Evolutionary conservation across 2,888 invertebrate genomes (phyloP), one percentile per base, ranked within the genome.

Genomic region (Lymantria dispar): DNA sequence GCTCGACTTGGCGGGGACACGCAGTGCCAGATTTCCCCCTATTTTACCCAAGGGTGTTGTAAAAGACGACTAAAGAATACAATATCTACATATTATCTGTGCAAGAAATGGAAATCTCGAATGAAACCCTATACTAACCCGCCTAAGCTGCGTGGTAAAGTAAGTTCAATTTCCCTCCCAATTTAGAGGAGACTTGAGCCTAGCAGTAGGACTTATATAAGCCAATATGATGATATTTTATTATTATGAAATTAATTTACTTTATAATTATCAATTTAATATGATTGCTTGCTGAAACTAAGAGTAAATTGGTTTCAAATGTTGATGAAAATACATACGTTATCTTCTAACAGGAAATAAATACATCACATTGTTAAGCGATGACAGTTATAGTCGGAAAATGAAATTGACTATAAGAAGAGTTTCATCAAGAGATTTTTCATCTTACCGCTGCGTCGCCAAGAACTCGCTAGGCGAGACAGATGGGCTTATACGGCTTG

Each of bases 391-490:
- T 92, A 97, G 95, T 82, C 95, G 97, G 80, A 96, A 95, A 91
- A 97, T 98, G 97, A 95, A 95, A 92, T 93, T 98, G 77, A 97
- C 97, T 88, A 96, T 98, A 80, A 93, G 96, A 52, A 95, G 94
- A 81, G 95, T 97, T 60, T 94, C 95, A 46, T 91, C 93, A 55
- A 93, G 93, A 70, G 97, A 97, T 86, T 97, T 97, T 80, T 97
- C 97, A 52, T 96, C 96, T 48, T 97, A 97, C 92, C 95, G 96
- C 82, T 97, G 97, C 81, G 96, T 97, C 58, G 97, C 97, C 47
- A 98, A 97, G 90, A 98, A 98, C 86, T 97, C 97, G 40, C 92
- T 97, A 37, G 97, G 97, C 51, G 96, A 96, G 83, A 97, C 97
- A 39, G 97, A 97, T 83, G 97, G 97, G 44, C 94, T 96, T 70